Evolutionary conservation across 2,113 vertebrate genomes (phyloP), one percentile per base, ranked within the genome.

Genomic region (Rhabdomys dilectus): DNA sequence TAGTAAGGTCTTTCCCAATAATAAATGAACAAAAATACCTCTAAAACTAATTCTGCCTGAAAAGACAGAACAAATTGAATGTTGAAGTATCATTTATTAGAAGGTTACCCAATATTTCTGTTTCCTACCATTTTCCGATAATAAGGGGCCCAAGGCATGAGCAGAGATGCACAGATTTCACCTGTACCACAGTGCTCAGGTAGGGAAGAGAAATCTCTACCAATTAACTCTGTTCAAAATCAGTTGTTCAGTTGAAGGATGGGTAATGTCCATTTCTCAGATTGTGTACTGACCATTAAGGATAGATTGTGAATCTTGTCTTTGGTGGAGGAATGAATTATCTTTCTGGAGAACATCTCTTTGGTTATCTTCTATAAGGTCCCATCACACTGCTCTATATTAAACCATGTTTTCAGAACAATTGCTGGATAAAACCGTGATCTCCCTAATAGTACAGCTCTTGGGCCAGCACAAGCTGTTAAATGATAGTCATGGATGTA

Each of bases 1-100:
- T 91, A 98, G 97, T 88, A 97, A 94, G 97, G 96, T 97, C 92
- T 98, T 98, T 98, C 98, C 91, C 97, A 98, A 97, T 98, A 98
- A 98, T 97, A 98, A 98, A 98, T 98, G 98, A 98, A 97, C 97
- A 97, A 98, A 96, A 97, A 96, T 91, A 96, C 95, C 97, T 97
- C 95, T 98, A 96, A 97, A 98, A 70, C 98, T 96, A 98, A 98
- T 98, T 98, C 85, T 97, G 88, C 96, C 96, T 96, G 75, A 98
- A 98, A 98, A 97, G 94, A 96, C 51, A 77, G 31, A 97, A 89
- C 3, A 94, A 97, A 42, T 89, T 96, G 96, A 98, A 96, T 51
- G 97, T 42, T 88, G 53, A 97, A 96, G 86, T 97, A 42, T 31
- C 81, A 93, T 97, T 97, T 92, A 82, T 96, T 97, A 97, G 97